Base-by-base conservation (phyloP, 2,113 vertebrate species). In the Eudorcas thomsonii region DNA sequence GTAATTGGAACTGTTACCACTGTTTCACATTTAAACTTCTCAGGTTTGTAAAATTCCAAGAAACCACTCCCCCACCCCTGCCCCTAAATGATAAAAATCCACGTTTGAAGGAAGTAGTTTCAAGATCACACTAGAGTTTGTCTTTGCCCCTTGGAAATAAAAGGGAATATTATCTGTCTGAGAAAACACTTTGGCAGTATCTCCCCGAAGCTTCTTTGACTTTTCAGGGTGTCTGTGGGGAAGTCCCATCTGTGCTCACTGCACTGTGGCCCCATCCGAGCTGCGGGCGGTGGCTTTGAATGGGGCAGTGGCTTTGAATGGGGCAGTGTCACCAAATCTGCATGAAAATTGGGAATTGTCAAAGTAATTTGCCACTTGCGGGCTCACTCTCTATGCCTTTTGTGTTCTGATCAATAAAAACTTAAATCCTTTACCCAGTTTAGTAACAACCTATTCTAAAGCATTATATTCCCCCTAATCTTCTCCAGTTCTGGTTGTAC, bases 401-500 rank as follows among this genome's bases (percentile, higher is more conserved):
- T 95, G 43, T 89, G 48, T 92, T 84, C 84, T 62, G 98, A 98
- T 98, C 71, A 39, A 88, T 90, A 90, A 60, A 90, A 98, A 87
- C 74, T 90, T 95, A 78, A 94, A 96, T 91, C 62, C 98, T 98
- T 96, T 93, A 33, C 90, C 88, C 96, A 98, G 94, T 98, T 98
- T 97, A 92, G 90, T 90, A 96, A 98, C 97, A 98, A 67, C 74
- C 89, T 98, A 16, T 94, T 98, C 98, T 88, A 88, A 96, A 87
- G 33, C 92, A 25, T 91, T 95, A 96, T 12, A 97, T 94, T 97
- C 93, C 97, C 96, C 74, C 87, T 97, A 96, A 94, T 98, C 98
- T 98, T 96, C 91, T 93, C 26, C 57, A 98, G 97, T 97, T 98
- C 98, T 98, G 98, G 95, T 93, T 98, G 96, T 98, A 98, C 97